phyloP scores from a whole-genome alignment of 2,113 vertebrate species.

The Carassius gibelio region DNA sequence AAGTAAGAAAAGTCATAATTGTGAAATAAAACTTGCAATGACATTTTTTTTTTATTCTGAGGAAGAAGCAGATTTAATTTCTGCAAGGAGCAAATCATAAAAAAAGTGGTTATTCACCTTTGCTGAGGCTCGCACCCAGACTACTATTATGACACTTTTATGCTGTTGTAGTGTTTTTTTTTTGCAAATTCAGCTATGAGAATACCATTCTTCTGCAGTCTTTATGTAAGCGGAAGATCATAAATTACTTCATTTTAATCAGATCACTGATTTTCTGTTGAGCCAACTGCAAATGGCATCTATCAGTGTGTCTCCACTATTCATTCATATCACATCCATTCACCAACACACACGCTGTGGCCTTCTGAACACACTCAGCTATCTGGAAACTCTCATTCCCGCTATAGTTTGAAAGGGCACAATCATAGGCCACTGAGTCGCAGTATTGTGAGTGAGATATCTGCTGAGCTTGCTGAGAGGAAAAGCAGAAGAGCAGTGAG shows the following conservation, averaged over 20 bases:
- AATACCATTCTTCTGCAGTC: not conserved
- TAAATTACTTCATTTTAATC: conserved; percentile 4
- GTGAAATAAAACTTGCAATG: not conserved
- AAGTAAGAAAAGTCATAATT: no score
- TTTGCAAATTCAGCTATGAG: conserved; percentile 1
- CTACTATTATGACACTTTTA: not conserved
- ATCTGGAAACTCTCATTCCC: conserved; percentile 28
- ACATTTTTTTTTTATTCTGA: not conserved
- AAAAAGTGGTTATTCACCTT: not conserved
- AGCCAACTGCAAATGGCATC: not conserved
- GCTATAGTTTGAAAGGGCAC: conserved; percentile 46
- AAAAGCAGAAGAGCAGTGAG: conserved; percentile 34
- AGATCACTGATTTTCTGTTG: conserved; percentile 8
- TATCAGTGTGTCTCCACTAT: not conserved
- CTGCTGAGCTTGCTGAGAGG: conserved; percentile 53
- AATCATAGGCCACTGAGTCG: conserved; percentile 40
- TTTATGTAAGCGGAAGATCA: not conserved
- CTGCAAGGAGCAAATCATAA: not conserved
- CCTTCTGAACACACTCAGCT: conserved; percentile 36
- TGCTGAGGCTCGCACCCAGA: not conserved
- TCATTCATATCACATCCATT: not conserved
- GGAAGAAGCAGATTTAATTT: not conserved
- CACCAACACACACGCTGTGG: conserved; percentile 30
- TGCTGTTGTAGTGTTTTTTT: not conserved
- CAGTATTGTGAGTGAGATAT: conserved; percentile 33